These are phyloP conservation scores for Decapterus maruadsi DNA, from an alignment of 2,797 vertebrate genomes.

Conservation along the genomic window DNA sequence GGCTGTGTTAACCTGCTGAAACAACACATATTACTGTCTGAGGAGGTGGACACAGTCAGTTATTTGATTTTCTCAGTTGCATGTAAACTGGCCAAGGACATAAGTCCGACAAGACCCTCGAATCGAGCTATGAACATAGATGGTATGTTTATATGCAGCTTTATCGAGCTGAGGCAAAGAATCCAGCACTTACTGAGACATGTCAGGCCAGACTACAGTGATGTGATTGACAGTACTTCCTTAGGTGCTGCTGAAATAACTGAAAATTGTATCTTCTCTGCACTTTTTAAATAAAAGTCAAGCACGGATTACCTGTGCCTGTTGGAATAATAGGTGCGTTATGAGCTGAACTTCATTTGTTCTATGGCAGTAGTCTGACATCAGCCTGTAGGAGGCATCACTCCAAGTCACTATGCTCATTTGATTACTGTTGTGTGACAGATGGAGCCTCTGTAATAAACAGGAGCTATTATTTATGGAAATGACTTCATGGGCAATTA, in stretches of 20 bases:
- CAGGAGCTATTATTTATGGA: slow-evolving; percentile 77
- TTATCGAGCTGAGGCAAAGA: no score
- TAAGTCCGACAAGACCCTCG: no score
- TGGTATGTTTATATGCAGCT: no score
- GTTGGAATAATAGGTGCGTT: slow-evolving; percentile 9
- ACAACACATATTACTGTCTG: no score
- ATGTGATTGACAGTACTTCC: background rate
- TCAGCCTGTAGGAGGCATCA: slow-evolving; percentile 47
- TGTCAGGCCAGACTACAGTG: slow-evolving; percentile 6
- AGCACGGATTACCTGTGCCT: background rate
- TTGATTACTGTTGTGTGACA: slow-evolving; percentile 73
- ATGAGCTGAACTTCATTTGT: slow-evolving; percentile 22
- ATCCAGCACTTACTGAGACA: background rate
- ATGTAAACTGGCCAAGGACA: no score
- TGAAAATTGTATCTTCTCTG: slow-evolving; percentile 1
- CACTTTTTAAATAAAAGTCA: slow-evolving; percentile 14
- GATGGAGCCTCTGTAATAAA: slow-evolving; percentile 69
- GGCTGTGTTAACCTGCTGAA: no score
- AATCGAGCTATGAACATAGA: no score
- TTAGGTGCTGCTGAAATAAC: background rate
- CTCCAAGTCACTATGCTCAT: slow-evolving; percentile 66
- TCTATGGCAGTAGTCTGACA: slow-evolving; percentile 26
- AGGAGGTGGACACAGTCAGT: no score
- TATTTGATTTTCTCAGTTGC: no score
- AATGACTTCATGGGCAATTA: slow-evolving; percentile 79